Percentiles rank a stretch among this genome's conserved stretches.
phyloP scores from a whole-genome alignment of 1,140 invertebrate species.

The Tachypleus tridentatus region DNA sequence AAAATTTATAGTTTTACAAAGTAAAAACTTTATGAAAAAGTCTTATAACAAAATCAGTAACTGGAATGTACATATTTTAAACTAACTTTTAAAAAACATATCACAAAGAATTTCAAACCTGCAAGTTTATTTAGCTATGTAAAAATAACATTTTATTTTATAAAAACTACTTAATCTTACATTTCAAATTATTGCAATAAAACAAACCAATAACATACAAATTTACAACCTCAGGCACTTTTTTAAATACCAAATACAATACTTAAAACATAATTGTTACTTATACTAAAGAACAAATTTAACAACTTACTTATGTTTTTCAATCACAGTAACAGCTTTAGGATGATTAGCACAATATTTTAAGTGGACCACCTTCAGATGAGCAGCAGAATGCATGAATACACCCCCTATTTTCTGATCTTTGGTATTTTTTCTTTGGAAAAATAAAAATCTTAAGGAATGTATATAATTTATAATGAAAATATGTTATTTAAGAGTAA shows the following conservation, averaged over 20 bases:
- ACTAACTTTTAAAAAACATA: no score
- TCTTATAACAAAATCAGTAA: no score
- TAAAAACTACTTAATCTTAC: no score
- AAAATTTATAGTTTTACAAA: no score
- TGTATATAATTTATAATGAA: no score
- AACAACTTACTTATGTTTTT: slow-evolving; percentile 62
- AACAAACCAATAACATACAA: background rate
- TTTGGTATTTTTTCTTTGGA: slow-evolving; percentile 44
- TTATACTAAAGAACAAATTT: background rate
- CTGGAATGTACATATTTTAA: no score
- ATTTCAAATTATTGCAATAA: no score
- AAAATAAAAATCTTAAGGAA: slow-evolving; percentile 10
- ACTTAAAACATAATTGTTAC: background rate
- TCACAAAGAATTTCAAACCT: no score
- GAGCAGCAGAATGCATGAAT: slow-evolving; percentile 73
- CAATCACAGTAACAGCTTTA: slow-evolving; percentile 76
- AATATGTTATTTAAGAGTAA: no score
- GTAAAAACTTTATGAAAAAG: no score
- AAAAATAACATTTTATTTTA: no score
- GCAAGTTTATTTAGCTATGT: no score
- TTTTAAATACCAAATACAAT: background rate
- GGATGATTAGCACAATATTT: slow-evolving; percentile 86
- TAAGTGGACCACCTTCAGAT: slow-evolving; percentile 72
- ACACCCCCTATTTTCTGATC: slow-evolving; percentile 82
- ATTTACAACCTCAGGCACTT: background rate